A percentile compares a stretch with the other conserved stretches of the same genome.
These are phyloP conservation scores for Andrena hattorfiana DNA, from an alignment of 2,888 invertebrate genomes.

Conservation along the genomic window DNA sequence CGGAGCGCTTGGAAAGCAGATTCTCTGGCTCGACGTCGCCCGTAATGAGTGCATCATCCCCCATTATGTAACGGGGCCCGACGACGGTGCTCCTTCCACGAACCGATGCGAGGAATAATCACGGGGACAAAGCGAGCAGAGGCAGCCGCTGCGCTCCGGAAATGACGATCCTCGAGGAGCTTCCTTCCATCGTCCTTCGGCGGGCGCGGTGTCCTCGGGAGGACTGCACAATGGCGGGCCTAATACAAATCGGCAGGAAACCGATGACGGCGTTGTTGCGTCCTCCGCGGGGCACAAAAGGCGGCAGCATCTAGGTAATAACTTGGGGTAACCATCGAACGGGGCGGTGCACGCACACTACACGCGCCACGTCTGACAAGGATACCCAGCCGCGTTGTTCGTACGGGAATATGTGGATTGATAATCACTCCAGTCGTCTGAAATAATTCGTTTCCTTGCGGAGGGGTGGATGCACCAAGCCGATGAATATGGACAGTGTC, in stretches of 20 bases:
- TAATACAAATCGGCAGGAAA: slow-evolving; percentile 67
- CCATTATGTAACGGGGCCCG: slow-evolving; percentile 56
- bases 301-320: slow-evolving; percentile 75
- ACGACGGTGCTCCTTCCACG: slow-evolving; percentile 59
- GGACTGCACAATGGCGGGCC: slow-evolving; percentile 58
- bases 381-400: slow-evolving; percentile 39
- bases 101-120: slow-evolving; percentile 70
- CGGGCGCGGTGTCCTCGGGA: slow-evolving; percentile 44
- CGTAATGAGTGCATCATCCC: slow-evolving; percentile 67
- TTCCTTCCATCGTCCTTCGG: slow-evolving; percentile 58
- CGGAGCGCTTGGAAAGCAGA: slow-evolving; percentile 47
- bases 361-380: slow-evolving; percentile 32
- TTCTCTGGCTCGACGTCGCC: slow-evolving; percentile 48
- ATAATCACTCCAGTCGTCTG: slow-evolving; percentile 50
- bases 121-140: slow-evolving; percentile 64
- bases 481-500: slow-evolving; percentile 24
- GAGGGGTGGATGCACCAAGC: slow-evolving; percentile 4
- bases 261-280: slow-evolving; percentile 56
- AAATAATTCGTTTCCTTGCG: slow-evolving; percentile 54
- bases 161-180: slow-evolving; percentile 69
- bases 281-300: slow-evolving; percentile 73
- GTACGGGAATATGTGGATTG: slow-evolving; percentile 39
- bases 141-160: slow-evolving; percentile 55
- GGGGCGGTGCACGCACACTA: slow-evolving; percentile 27
- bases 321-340: slow-evolving; percentile 81